Conservation (phyloP, 1,140 invertebrate species). For the Bombyx mandarina region DNA sequence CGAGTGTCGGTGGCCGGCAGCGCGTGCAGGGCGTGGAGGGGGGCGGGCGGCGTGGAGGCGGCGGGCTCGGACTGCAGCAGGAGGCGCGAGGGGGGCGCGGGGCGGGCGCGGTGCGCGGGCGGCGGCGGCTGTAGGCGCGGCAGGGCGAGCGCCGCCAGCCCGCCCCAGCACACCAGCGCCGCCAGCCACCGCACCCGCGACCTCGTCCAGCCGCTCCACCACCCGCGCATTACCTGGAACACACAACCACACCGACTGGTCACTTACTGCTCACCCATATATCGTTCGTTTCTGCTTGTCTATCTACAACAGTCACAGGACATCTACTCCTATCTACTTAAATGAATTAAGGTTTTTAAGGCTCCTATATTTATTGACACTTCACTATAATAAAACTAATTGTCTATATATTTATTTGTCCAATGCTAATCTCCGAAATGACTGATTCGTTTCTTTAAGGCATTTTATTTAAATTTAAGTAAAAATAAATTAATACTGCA, state of each 20-base stretch:
- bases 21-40: slow-evolving; percentile 42
- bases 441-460: too few species aligned
- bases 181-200: slow-evolving; percentile 27
- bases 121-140: slow-evolving; percentile 23
- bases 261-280: too few species aligned
- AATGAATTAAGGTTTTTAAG: too few species aligned
- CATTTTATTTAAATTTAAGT: too few species aligned
- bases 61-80: slow-evolving; percentile 60
- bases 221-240: slow-evolving; percentile 51
- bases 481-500: too few species aligned
- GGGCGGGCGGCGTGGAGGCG: slow-evolving; percentile 35
- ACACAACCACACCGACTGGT: slow-evolving; percentile 1
- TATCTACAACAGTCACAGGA: too few species aligned
- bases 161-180: slow-evolving; percentile 6
- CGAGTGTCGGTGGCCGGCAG: slow-evolving; percentile 73
- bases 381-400: too few species aligned
- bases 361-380: too few species aligned
- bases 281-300: too few species aligned
- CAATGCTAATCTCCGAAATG: too few species aligned
- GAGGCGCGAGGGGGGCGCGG: slow-evolving; percentile 46
- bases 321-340: too few species aligned
- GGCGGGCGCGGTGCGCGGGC: slow-evolving; percentile 33
- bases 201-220: slow-evolving; percentile 36
- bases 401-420: too few species aligned
- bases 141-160: slow-evolving; percentile 25